These are phyloP conservation scores for Sarcophaga carnaria DNA, from an alignment of 2,888 invertebrate genomes.

Conservation along the genomic window DNA sequence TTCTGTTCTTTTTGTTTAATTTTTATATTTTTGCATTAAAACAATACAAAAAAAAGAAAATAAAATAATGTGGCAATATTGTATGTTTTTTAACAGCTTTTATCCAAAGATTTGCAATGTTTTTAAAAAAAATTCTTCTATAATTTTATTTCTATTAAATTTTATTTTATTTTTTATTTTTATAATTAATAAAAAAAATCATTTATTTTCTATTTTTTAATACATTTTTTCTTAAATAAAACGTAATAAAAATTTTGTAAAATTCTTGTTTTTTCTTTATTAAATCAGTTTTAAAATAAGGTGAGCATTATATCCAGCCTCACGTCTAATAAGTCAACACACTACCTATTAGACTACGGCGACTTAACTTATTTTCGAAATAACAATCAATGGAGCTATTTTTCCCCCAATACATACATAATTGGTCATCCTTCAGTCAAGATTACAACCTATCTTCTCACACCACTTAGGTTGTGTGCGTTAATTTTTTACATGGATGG, in stretches of 20 bases:
- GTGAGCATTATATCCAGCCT: no score
- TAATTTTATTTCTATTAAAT: slow-evolving; percentile 18
- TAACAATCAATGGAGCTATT: no score
- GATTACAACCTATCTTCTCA: no score
- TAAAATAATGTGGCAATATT: slow-evolving; percentile 67
- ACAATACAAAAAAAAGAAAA: neutral
- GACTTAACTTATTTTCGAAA: no score
- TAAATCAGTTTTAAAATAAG: neutral
- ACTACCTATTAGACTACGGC: no score
- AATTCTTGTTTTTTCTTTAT: neutral
- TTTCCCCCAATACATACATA: no score
- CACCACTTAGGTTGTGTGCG: no score
- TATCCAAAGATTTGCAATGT: slow-evolving; percentile 71
- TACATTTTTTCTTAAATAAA: slow-evolving; percentile 29
- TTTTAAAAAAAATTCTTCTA: slow-evolving; percentile 49
- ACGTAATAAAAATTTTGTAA: slow-evolving; percentile 2
- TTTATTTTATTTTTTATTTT: slow-evolving; percentile 29
- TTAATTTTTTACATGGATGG: no score
- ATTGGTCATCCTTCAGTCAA: no score
- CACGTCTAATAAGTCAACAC: no score
- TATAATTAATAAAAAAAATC: slow-evolving; percentile 11
- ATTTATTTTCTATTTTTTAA: slow-evolving; percentile 21
- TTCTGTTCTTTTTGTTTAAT: neutral
- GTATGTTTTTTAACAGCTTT: slow-evolving; percentile 66
- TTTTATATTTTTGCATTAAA: neutral